Conservation (phyloP, 2,888 invertebrate genomes). For the Athalia cordata region DNA sequence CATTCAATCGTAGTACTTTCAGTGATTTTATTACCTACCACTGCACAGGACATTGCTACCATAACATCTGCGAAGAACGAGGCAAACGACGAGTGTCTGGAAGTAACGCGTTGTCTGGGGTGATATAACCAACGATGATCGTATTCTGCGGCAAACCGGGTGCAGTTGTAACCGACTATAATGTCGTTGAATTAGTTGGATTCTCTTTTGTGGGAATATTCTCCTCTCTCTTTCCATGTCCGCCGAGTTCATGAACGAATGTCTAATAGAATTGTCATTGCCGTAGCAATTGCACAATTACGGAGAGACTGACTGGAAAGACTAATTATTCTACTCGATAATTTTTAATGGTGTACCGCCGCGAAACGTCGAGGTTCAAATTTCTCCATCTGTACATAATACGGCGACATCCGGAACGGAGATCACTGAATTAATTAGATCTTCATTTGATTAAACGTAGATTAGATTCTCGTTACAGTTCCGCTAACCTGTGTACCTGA, state of each 20-base stretch:
- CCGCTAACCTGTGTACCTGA: too few species aligned
- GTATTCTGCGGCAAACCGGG: constrained; percentile 7
- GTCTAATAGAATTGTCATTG: not conserved
- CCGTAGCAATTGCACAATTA: not conserved
- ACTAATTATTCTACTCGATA: too few species aligned
- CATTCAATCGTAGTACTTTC: not conserved
- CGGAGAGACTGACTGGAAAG: not conserved
- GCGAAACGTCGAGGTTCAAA: too few species aligned
- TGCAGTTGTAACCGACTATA: not conserved
- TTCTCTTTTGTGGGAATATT: not conserved
- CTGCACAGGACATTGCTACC: not conserved
- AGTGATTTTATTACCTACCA: not conserved
- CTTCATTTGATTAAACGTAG: too few species aligned
- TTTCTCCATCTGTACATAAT: too few species aligned
- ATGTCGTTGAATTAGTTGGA: not conserved
- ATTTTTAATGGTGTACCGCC: too few species aligned
- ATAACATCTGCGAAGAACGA: not conserved
- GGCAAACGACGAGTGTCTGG: not conserved
- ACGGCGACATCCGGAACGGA: too few species aligned
- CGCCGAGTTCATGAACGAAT: not conserved
- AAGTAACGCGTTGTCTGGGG: constrained; percentile 7
- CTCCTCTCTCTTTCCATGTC: not conserved
- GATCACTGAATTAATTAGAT: too few species aligned
- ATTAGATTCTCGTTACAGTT: too few species aligned
- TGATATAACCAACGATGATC: not conserved